Evolutionary conservation across 1,140 invertebrate species (phyloP).

Genomic region (Carposina sasakii): DNA sequence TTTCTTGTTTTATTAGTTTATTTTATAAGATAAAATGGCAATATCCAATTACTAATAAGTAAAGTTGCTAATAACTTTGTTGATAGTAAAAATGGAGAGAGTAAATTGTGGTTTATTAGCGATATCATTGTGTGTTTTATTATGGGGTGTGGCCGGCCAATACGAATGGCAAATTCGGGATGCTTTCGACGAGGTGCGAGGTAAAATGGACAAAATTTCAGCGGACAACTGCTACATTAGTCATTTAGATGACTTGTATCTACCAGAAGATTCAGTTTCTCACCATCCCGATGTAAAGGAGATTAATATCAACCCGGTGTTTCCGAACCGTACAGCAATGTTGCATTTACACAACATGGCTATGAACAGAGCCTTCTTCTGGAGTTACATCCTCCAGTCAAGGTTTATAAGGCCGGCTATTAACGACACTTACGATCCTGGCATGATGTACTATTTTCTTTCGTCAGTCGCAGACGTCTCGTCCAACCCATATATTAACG

Average conservation of each 20-base stretch:
- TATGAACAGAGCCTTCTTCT: conserved; percentile 94
- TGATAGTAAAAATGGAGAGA: conserved; percentile 47
- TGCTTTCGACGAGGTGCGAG: conserved; percentile 89
- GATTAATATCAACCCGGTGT: conserved; percentile 95
- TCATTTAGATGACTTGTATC: conserved; percentile 86
- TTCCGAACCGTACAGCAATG: conserved; percentile 94
- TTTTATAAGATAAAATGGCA: neutral
- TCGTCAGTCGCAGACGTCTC: conserved; percentile 96
- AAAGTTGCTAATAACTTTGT: conserved; percentile 1
- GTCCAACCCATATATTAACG: conserved; percentile 93
- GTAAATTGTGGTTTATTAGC: conserved; percentile 42
- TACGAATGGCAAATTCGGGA: conserved; percentile 93
- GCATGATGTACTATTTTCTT: conserved; percentile 98
- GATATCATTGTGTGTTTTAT: conserved; percentile 50
- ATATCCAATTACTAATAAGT: conserved; percentile 8
- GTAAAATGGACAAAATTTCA: conserved; percentile 85
- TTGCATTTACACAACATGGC: conserved; percentile 97
- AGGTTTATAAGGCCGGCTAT: conserved; percentile 90
- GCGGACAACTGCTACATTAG: conserved; percentile 91
- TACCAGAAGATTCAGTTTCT: conserved; percentile 88
- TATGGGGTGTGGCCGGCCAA: conserved; percentile 83
- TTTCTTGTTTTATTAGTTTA: neutral
- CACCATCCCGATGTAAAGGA: conserved; percentile 96
- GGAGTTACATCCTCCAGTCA: conserved; percentile 95
- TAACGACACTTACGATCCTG: conserved; percentile 95